Base-by-base conservation (phyloP, 2,888 invertebrate genomes). In the Agonopterix alstromeriana region DNA sequence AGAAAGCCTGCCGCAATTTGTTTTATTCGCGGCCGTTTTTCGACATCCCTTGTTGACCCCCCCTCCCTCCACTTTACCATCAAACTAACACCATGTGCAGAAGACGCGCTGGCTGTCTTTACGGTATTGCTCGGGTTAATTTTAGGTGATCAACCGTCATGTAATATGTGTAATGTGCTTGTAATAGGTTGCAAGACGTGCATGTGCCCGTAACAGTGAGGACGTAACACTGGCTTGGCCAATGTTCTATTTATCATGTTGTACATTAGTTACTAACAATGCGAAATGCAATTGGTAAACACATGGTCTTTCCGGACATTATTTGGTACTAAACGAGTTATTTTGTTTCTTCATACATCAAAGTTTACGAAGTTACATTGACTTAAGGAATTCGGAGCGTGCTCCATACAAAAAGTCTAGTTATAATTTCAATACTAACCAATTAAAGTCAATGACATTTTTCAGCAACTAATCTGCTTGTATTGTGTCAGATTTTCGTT, bases 21-120 rank as follows among this genome's bases (percentile, higher is more conserved):
- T 85, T 86, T 79, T 86, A 87, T 85, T 83, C 73, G 69, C 73
- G 70, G 67, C 61, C 61, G 70, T 72, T 86, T 87, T 87, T 86
- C 86, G 86, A 69, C 85, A 86, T 84, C 84, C 85, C 82, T 78
- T 62, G 72, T 10, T 11, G 42, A 11, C 10, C 42, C 82, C 84
- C 82, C 81, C 10, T 8, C 10, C 42, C 82, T 83, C 82, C 81
- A 77, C 79, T 72, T 61, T 63, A 53, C 55, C 57, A 45, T 54
- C 52, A 41, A 10, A 42, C 11, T 42, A 11, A 42, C n/a, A 42
- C n/a, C 42, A 42, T 42, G 45, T 36, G 40, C 10, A 27, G 27
- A 27, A 27, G 27, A 27, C 42, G 12, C 8, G 9, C 17, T 14
- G n/a, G 10, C 7, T 8, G 36, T 35, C 10, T 8, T 35, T 35